Conservation (phyloP, 2,888 invertebrate genomes). For the Hedychridium roseum region DNA sequence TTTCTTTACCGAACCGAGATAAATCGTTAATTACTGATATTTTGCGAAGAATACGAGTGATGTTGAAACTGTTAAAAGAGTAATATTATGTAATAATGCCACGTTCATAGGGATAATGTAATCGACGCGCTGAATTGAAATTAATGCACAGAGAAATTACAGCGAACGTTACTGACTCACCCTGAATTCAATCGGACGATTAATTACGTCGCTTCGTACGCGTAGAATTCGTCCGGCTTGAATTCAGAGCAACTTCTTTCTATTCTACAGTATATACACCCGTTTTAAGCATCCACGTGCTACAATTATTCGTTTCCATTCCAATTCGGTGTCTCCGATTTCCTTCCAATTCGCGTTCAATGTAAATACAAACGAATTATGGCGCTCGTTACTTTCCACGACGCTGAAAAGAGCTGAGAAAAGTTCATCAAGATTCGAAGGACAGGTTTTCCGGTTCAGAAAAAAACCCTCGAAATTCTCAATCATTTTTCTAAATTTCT, state of each 20-base stretch:
- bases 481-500: too few species aligned
- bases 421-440: too few species aligned
- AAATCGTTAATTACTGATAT: conserved; percentile 18
- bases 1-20: conserved; percentile 12
- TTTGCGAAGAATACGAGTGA: conserved; percentile 10
- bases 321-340: conserved; percentile 29
- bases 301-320: conserved; percentile 28
- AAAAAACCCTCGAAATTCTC: too few species aligned
- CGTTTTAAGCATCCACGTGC: conserved; percentile 50
- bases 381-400: conserved; percentile 26
- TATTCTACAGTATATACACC: conserved; percentile 61
- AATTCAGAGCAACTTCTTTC: conserved; percentile 36
- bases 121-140: conserved; percentile 19
- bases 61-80: not conserved
- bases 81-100: conserved; percentile 7
- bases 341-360: conserved; percentile 23
- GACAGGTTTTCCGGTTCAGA: too few species aligned
- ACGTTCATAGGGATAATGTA: conserved; percentile 11
- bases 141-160: conserved; percentile 21
- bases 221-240: conserved; percentile 25
- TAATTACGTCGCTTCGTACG: conserved; percentile 16
- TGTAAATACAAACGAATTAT: conserved; percentile 30
- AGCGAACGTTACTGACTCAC: conserved; percentile 24
- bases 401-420: too few species aligned
- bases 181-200: conserved; percentile 27